phyloP scores from a whole-genome alignment of 1,140 invertebrate genomes.

The roundworm (Caenorhabditis elegans) region DNA sequence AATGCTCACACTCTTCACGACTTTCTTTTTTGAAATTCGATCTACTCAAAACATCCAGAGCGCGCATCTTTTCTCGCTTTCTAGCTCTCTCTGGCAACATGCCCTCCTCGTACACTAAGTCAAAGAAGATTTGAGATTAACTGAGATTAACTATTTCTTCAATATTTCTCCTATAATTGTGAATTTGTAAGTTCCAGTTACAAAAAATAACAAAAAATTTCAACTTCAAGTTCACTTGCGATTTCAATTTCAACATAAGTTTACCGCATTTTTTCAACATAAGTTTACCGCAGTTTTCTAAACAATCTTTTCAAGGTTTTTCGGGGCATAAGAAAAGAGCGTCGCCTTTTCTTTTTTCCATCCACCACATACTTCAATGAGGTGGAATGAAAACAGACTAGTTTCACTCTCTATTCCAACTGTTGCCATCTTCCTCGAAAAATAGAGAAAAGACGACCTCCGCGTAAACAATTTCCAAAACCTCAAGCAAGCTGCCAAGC shows the following conservation, averaged over 20 bases:
- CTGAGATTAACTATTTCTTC: background rate
- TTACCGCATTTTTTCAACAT: background rate
- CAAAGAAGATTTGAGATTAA: slow-evolving; percentile 1
- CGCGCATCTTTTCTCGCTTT: slow-evolving; percentile 14
- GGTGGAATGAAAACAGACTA: slow-evolving; percentile 28
- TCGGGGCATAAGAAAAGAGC: background rate
- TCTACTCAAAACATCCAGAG: background rate
- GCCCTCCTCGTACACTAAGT: background rate
- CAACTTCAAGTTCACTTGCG: too few species aligned
- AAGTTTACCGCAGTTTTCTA: slow-evolving; percentile 28
- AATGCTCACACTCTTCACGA: slow-evolving; percentile 20
- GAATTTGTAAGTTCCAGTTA: background rate
- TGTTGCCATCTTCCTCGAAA: slow-evolving; percentile 21
- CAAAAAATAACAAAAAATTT: too few species aligned
- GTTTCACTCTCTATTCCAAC: slow-evolving; percentile 4
- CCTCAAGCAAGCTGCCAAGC: background rate
- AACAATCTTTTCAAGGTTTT: slow-evolving; percentile 30
- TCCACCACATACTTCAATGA: background rate
- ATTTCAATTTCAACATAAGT: background rate
- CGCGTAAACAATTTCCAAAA: slow-evolving; percentile 28
- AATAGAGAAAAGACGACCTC: slow-evolving; percentile 14
- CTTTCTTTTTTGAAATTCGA: slow-evolving; percentile 28
- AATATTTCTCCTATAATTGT: background rate
- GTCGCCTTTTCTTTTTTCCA: background rate
- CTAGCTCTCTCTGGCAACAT: background rate